These are phyloP conservation scores for Rhabdornis inornatus DNA, from an alignment of 2,113 vertebrate species.

Conservation along the genomic window DNA sequence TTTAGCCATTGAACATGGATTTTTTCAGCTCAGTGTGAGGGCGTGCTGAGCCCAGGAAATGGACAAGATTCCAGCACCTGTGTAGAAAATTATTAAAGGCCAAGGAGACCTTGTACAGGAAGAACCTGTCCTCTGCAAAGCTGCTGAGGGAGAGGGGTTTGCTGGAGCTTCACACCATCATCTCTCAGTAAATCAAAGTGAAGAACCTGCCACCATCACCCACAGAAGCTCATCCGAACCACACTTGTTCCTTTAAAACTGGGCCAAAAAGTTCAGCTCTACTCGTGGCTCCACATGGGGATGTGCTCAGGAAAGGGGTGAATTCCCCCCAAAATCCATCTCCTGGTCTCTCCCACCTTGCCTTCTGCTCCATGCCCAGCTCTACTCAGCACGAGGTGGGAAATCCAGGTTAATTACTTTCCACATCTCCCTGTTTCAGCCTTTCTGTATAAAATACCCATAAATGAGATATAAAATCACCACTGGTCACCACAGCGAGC, in stretches of 20 bases:
- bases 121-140: not conserved
- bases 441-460: fast-evolving
- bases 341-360: fast-evolving
- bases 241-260: not conserved
- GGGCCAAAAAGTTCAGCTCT: not conserved
- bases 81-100: not conserved
- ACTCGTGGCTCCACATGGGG: fast-evolving
- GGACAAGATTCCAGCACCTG: not conserved
- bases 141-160: not conserved
- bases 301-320: not conserved
- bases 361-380: not conserved
- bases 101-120: not conserved
- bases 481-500: fast-evolving
- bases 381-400: fast-evolving
- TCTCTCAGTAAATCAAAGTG: not conserved
- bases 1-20: not conserved
- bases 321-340: not conserved
- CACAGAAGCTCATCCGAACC: not conserved
- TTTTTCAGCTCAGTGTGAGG: not conserved
- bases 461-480: fast-evolving
- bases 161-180: not conserved
- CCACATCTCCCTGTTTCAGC: no score
- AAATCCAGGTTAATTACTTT: not conserved
- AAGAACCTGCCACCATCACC: not conserved
- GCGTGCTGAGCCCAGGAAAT: not conserved